A percentile compares a stretch with the other conserved stretches of the same genome.
phyloP scores from a whole-genome alignment of 2,797 vertebrate genomes.

The Apogon hyalosoma region DNA sequence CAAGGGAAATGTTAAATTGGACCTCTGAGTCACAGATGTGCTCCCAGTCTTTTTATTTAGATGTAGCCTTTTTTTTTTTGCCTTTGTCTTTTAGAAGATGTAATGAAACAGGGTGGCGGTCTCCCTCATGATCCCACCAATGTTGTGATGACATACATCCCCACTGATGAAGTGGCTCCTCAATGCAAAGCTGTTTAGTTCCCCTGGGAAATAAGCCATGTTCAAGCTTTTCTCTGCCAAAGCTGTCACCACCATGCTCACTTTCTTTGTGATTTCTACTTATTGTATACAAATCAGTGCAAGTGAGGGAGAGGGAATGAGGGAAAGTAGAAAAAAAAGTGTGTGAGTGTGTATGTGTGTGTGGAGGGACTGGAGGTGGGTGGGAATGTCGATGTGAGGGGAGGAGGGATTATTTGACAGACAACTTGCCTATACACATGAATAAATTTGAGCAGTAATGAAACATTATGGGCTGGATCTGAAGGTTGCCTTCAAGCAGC shows the following conservation, averaged over 20 bases:
- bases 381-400: conserved; percentile 8
- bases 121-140: conserved; percentile 66
- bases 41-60: conserved; percentile 33
- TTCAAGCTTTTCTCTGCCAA: conserved; percentile 66
- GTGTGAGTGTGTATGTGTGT: conserved; percentile 5
- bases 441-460: conserved; percentile 75
- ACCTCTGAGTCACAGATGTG: conserved; percentile 28
- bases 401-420: conserved; percentile 61
- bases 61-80: conserved; percentile 40
- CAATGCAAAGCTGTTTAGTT: conserved; percentile 66
- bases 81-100: conserved; percentile 67
- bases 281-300: conserved; percentile 79
- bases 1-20: conserved; percentile 50
- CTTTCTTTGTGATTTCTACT: conserved; percentile 77
- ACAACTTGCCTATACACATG: conserved; percentile 69
- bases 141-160: conserved; percentile 65
- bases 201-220: conserved; percentile 81
- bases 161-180: conserved; percentile 68
- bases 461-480: conserved; percentile 68
- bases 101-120: conserved; percentile 75
- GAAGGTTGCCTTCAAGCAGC: conserved; percentile 46
- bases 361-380: conserved; percentile 11
- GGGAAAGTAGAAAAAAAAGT: neutral
- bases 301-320: conserved; percentile 43
- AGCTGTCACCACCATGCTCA: conserved; percentile 65